A percentile compares a stretch with the other conserved stretches of the same genome.
These are phyloP conservation scores for Drosophila albomicans DNA, from an alignment of 1,140 invertebrate species.

Conservation along the genomic window DNA sequence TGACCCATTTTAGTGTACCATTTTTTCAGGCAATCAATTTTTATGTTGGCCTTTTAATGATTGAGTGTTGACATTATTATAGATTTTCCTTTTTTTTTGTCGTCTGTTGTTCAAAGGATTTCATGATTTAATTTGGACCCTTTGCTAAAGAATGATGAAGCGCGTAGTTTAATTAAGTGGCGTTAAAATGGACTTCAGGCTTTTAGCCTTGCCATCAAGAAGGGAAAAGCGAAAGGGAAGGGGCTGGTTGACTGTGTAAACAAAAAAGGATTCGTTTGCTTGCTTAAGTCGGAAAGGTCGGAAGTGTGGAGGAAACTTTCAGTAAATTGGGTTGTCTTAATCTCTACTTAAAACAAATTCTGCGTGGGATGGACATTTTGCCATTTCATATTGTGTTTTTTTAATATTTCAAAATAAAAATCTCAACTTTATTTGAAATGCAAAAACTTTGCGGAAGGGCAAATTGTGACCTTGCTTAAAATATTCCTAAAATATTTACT, in stretches of 20 bases:
- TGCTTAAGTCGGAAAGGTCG: constrained; percentile 26
- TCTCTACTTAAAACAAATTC: constrained; percentile 29
- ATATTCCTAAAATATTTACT: neutral
- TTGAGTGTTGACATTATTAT: constrained; percentile 64
- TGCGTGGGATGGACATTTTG: neutral
- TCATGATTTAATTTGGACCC: constrained; percentile 41
- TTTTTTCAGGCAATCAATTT: constrained; percentile 24
- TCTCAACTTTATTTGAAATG: neutral
- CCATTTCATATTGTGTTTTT: constrained; percentile 2
- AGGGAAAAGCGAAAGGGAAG: neutral
- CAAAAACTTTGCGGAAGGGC: neutral
- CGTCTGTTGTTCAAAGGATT: constrained; percentile 7
- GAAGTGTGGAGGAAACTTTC: constrained; percentile 8
- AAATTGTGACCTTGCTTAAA: neutral
- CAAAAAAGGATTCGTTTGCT: constrained; percentile 23
- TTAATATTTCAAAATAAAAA: constrained; percentile 4
- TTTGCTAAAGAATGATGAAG: constrained; percentile 14
- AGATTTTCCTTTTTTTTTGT: constrained; percentile 25
- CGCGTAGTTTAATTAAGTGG: constrained; percentile 74
- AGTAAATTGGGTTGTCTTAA: constrained; percentile 32
- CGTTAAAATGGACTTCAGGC: constrained; percentile 44
- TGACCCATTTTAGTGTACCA: constrained; percentile 33
- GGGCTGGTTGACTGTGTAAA: constrained; percentile 9
- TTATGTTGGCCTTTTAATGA: constrained; percentile 46
- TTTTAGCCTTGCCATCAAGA: neutral